Evolutionary conservation across 2,113 vertebrate species (phyloP), one percentile per base, ranked within the genome.

Genomic region (Tinamus guttatus): DNA sequence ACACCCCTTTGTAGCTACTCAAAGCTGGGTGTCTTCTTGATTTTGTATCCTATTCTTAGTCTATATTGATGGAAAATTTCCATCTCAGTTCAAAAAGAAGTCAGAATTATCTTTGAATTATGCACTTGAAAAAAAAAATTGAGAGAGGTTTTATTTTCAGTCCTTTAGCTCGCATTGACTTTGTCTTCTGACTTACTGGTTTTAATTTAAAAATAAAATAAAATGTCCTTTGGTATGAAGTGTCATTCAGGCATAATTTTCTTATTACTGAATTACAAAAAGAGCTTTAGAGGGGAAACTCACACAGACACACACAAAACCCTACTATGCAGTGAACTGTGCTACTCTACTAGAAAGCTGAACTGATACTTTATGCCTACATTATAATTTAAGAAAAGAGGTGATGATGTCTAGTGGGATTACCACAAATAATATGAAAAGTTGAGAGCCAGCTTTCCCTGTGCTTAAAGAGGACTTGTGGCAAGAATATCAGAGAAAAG

Each of bases 381-480:
- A 52, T 95, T 92, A 92, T 94, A 76, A 94, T 81, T 94, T 82
- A 95, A 93, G 88, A 89, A 43, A 92, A 86, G 70, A 92, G 27
- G n/a, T 84, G 81, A 86, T 83, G 56, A 40, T 70, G 81, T 76
- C 82, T 91, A 10, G 11, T 36, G 45, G 84, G 79, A 87, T 94
- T 95, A 92, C 59, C 65, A 32, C 81, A 89, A 96, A 96, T 96
- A 94, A 84, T 93, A 94, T 85, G 86, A 93, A 94, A 93, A 96
- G 18, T 60, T 67, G 49, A 89, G 64, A 64, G 36, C 79, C 54
- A 70, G 58, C 67, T 78, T 34, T 86, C 64, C 36, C 3, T 65
- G 41, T 85, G 86, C 56, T 58, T 85, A 40, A 70, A 93, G 75
- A 63, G n/a, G 60, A 52, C 58, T 93, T 65, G 41, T 80, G 91